Conservation (phyloP, 1,140 invertebrate species). For the Gonioctena quinquepunctata region DNA sequence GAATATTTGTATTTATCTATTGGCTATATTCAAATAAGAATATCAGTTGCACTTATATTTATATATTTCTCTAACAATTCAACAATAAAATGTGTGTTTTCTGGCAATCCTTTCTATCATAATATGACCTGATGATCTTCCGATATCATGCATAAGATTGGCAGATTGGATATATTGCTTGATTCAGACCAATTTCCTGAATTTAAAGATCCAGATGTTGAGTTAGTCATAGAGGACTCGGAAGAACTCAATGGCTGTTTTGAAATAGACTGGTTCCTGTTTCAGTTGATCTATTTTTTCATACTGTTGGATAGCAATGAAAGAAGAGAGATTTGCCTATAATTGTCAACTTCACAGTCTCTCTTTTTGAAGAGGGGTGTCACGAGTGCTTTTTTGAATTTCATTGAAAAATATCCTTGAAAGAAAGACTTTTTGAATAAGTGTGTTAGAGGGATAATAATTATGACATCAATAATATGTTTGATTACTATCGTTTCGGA, state of each 20-base stretch:
- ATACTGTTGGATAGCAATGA: too few relatives aligned
- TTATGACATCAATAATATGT: too few relatives aligned
- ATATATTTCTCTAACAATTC: background rate
- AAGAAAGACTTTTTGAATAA: too few relatives aligned
- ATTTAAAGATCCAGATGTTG: background rate
- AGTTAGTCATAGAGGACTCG: background rate
- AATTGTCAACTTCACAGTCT: too few relatives aligned
- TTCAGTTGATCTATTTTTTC: too few relatives aligned
- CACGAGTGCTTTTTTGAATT: too few relatives aligned
- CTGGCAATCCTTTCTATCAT: background rate
- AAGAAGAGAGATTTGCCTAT: too few relatives aligned
- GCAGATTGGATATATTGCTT: background rate
- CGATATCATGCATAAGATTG: background rate
- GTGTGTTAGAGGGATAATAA: too few relatives aligned
- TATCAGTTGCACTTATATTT: background rate
- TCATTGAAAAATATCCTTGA: too few relatives aligned
- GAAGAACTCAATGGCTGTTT: background rate
- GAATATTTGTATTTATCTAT: slow-evolving; percentile 1
- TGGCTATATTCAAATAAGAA: background rate
- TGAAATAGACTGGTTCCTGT: too few relatives aligned
- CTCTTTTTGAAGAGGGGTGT: too few relatives aligned
- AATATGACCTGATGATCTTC: background rate
- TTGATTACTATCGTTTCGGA: too few relatives aligned
- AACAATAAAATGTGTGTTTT: background rate
- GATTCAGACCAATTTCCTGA: background rate